phyloP scores from a whole-genome alignment of 2,797 vertebrate genomes.

The Acanthis flammea region DNA sequence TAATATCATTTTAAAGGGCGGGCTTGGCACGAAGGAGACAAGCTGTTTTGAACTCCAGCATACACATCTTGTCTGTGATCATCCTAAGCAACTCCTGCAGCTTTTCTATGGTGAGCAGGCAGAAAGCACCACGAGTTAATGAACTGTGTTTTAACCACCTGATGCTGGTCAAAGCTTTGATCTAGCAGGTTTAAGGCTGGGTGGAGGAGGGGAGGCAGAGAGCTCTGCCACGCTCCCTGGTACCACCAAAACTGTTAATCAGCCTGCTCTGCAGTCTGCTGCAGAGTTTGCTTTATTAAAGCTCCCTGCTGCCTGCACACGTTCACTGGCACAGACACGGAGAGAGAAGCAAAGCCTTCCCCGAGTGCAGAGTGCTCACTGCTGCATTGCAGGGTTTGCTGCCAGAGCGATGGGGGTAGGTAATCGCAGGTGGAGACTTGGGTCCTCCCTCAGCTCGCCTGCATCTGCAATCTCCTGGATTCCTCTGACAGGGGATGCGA shows the following conservation, averaged over 20 bases:
- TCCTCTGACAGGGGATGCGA: neutral
- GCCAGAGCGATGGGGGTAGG: conserved; percentile 24
- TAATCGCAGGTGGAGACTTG: conserved; percentile 24
- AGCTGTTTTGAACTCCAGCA: conserved; percentile 41
- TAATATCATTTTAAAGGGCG: conserved; percentile 30
- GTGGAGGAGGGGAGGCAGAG: conserved; percentile 7
- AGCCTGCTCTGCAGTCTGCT: conserved; percentile 64
- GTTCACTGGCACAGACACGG: conserved; percentile 57
- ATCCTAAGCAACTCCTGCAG: neutral
- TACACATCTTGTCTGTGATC: conserved; percentile 6
- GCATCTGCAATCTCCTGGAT: neutral
- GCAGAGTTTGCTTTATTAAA: conserved; percentile 67
- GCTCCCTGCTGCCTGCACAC: conserved; percentile 59
- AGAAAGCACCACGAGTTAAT: conserved; percentile 14
- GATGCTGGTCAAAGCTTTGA: conserved; percentile 51
- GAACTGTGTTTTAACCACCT: conserved; percentile 50
- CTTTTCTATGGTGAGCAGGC: neutral
- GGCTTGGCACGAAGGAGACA: conserved; percentile 19
- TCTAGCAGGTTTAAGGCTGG: neutral
- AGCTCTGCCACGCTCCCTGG: neutral
- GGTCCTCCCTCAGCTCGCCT: neutral
- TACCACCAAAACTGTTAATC: conserved; percentile 25
- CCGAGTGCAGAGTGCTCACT: conserved; percentile 36
- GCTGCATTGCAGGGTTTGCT: conserved; percentile 71
- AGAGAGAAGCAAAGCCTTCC: conserved; percentile 53